Evolutionary conservation across 1,140 invertebrate genomes (phyloP).

Genomic region (Brachystomella parvula): DNA sequence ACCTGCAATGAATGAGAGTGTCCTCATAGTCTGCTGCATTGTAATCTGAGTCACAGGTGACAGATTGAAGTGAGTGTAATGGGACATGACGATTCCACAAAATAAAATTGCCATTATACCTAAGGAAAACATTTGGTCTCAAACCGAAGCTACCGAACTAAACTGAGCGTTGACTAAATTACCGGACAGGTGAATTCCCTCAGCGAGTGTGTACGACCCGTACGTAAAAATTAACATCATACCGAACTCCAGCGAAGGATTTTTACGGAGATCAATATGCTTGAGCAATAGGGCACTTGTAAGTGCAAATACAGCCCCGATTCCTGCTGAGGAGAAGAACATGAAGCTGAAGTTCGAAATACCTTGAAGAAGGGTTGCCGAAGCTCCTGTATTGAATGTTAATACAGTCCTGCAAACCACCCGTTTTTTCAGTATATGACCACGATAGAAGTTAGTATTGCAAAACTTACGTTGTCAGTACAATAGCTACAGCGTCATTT

Average conservation of each 20-base stretch:
- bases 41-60: constrained; percentile 98
- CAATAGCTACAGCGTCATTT: constrained; percentile 97
- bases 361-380: constrained; percentile 80
- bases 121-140: constrained; percentile 40
- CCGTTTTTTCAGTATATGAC: constrained; percentile 5
- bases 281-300: constrained; percentile 75
- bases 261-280: constrained; percentile 90
- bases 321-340: constrained; percentile 96
- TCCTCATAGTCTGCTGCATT: constrained; percentile 97
- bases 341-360: constrained; percentile 88
- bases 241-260: constrained; percentile 95
- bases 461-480: constrained; percentile 79
- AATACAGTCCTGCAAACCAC: constrained; percentile 43
- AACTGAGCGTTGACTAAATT: constrained; percentile 19
- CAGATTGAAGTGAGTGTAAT: constrained; percentile 97
- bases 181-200: constrained; percentile 93
- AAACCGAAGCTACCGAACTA: background rate
- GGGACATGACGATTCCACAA: constrained; percentile 98
- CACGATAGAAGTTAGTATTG: constrained; percentile 42
- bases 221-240: constrained; percentile 98
- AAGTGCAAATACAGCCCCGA: constrained; percentile 91
- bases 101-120: constrained; percentile 99
- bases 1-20: constrained; percentile 88
- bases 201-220: constrained; percentile 93
- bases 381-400: constrained; percentile 61